Base-by-base conservation (phyloP, 2,797 vertebrate species). In the Chiroxiphia lanceolata region DNA sequence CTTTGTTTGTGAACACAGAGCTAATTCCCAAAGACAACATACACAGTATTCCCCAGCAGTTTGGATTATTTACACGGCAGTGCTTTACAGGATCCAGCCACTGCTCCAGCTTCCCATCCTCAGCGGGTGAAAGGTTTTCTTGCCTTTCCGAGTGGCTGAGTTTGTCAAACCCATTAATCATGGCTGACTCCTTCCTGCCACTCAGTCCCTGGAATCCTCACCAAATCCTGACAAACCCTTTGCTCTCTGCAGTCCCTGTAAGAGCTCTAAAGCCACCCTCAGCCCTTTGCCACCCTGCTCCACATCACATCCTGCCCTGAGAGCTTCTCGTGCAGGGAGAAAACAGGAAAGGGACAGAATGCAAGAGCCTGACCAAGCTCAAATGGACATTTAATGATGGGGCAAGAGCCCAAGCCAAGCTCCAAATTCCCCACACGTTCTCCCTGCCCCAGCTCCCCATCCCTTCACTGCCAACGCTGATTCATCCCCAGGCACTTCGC, bases 291-390 rank as follows among this genome's bases (percentile, higher is more conserved):
- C 18, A 8, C 51, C 53, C 36, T 1, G 4, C 20, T 23, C 36
- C 33, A 11, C 5, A 25, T 18, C 85, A 17, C 2, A 0, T 64
- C 81, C 42, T 15, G 34, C 36, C 33, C 57, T 9, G 1, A 53
- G 7, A 56, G n/a, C 22, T 63, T n/a, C 71, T 65, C 3, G 0
- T 4, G 22, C 2, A 45, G 11, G 16, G 17, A 60, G 22, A 53
- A 45, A 75, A 59, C 12, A 50, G 45, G 29, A n/a, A 57, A 69
- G 9, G 45, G 40, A 50, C 25, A 29, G 53, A 53, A 26, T 22
- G 21, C 29, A 77, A 59, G 64, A 69, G 9, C 9, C 53, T 60
- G 14, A 36, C 75, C 13, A 21, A 45, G 76, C 71, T 67, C 64
- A 76, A 80, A 85, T 1, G 13, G 64, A 27, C 2, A 2, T 42